Percentiles rank a stretch among this genome's conserved stretches.
Evolutionary conservation across 2,888 invertebrate species (phyloP).

Genomic region (Eupsilia transversa): DNA sequence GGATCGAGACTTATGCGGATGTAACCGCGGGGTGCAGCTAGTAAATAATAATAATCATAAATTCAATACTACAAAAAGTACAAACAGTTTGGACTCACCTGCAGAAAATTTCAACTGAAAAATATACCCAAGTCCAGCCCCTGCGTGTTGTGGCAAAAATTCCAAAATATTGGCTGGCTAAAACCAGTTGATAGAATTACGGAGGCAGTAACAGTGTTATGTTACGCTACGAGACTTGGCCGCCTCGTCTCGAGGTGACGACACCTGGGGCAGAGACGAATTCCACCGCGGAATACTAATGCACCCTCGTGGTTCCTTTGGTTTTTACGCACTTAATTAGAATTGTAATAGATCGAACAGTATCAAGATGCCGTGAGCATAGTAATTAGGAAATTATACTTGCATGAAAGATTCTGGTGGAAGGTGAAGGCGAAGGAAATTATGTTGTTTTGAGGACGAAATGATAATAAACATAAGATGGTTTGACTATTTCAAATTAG

Average conservation of each 20-base stretch:
- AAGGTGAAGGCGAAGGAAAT: neutral
- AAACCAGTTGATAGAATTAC: slow-evolving; percentile 59
- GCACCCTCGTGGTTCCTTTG: slow-evolving; percentile 29
- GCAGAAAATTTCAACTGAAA: neutral
- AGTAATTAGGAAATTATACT: slow-evolving; percentile 31
- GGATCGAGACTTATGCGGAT: too few species aligned
- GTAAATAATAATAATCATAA: too few species aligned
- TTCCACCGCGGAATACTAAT: slow-evolving; percentile 65
- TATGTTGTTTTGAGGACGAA: neutral
- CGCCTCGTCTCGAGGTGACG: slow-evolving; percentile 62
- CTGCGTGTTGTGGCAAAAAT: slow-evolving; percentile 17
- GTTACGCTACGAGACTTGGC: slow-evolving; percentile 53
- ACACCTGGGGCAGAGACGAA: slow-evolving; percentile 69
- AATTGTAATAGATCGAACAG: slow-evolving; percentile 61
- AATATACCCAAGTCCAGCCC: neutral
- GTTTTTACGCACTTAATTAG: slow-evolving; percentile 56
- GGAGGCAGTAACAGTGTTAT: slow-evolving; percentile 70
- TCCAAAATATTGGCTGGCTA: slow-evolving; percentile 36
- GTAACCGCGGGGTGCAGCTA: too few species aligned
- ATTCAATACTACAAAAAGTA: neutral
- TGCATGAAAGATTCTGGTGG: neutral
- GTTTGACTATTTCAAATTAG: neutral
- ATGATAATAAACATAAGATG: neutral
- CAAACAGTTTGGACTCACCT: neutral
- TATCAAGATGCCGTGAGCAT: slow-evolving; percentile 41